A percentile compares a stretch with the other conserved stretches of the same genome.
Evolutionary conservation across 2,113 vertebrate genomes (phyloP).

Genomic region (Colossoma macropomum): DNA sequence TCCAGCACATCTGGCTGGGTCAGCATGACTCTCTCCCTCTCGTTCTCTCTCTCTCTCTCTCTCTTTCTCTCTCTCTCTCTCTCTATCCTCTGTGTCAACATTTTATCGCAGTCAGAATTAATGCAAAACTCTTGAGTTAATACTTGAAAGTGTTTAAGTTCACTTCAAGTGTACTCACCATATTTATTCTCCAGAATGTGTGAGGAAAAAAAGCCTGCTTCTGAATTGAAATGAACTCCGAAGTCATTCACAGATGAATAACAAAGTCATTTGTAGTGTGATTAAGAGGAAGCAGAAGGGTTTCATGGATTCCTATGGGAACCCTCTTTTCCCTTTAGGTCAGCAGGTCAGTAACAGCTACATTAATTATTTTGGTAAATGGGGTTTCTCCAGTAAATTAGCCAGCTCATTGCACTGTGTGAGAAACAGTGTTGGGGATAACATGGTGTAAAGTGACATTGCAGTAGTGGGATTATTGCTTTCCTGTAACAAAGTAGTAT

Average conservation of each 20-base stretch:
- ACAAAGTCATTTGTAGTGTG: not conserved
- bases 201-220: not conserved
- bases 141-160: not conserved
- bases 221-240: not conserved
- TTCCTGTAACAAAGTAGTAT: too few relatives aligned
- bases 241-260: not conserved
- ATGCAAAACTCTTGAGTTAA: constrained; percentile 7
- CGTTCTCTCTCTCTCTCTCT: constrained; percentile 1
- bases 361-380: not conserved
- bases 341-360: constrained; percentile 21
- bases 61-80: not conserved
- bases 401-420: not conserved
- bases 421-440: too few relatives aligned
- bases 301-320: not conserved
- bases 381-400: not conserved
- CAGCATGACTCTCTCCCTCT: constrained; percentile 14
- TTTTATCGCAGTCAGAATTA: not conserved
- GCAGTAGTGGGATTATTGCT: too few relatives aligned
- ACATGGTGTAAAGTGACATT: too few relatives aligned
- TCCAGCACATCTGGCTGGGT: not conserved
- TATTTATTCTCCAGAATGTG: not conserved
- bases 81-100: not conserved
- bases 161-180: not conserved
- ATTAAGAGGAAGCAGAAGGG: not conserved
- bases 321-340: constrained; percentile 1